phyloP scores from a whole-genome alignment of 2,888 invertebrate species.

The Apamea epomidion region DNA sequence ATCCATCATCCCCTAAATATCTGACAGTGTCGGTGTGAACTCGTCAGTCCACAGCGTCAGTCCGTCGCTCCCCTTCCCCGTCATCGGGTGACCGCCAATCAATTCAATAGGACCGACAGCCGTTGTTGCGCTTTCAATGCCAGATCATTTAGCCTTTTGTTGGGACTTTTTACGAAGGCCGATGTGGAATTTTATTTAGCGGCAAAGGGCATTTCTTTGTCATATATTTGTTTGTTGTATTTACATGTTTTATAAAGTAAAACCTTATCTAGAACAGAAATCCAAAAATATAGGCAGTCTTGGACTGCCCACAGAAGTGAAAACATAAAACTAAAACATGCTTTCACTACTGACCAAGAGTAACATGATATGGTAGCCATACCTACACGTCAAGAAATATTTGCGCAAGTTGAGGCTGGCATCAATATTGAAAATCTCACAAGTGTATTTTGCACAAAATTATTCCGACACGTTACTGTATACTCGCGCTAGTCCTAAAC shows the following conservation, averaged over 20 bases:
- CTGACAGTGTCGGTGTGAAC: slow-evolving; percentile 15
- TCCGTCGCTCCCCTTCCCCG: neutral
- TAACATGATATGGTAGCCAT: neutral
- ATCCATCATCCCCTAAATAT: neutral
- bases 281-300: neutral
- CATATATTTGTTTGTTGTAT: neutral
- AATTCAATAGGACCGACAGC: slow-evolving; percentile 10
- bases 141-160: slow-evolving; percentile 10
- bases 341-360: neutral
- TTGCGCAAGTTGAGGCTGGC: no score
- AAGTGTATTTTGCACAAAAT: no score
- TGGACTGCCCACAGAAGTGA: neutral
- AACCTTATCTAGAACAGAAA: neutral
- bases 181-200: neutral
- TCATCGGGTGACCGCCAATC: slow-evolving; percentile 38
- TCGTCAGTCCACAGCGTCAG: slow-evolving; percentile 25
- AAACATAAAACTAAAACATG: neutral
- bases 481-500: neutral
- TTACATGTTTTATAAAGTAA: neutral
- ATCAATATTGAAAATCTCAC: neutral
- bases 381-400: no score
- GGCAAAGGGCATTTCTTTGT: neutral
- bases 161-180: neutral
- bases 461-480: neutral
- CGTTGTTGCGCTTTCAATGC: slow-evolving; percentile 14